Percentiles rank a stretch among this genome's conserved stretches.
phyloP scores from a whole-genome alignment of 2,797 vertebrate species.

The Sus cebifrons region DNA sequence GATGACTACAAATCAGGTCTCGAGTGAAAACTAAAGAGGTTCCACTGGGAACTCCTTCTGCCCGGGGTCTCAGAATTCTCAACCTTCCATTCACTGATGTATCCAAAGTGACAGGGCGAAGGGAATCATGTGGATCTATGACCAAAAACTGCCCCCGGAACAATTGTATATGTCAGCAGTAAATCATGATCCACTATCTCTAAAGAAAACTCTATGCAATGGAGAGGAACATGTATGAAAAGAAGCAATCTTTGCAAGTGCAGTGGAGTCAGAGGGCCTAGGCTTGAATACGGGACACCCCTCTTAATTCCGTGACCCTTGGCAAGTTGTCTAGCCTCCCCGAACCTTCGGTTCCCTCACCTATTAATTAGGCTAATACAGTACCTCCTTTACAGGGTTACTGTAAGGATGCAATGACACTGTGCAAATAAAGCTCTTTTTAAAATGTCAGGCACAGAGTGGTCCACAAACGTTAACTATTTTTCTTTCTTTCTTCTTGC shows the following conservation, averaged over 20 bases:
- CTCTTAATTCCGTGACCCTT: background rate
- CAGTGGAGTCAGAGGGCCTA: background rate
- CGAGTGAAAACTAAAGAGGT: constrained; percentile 16
- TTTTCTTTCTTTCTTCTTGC: constrained; percentile 28
- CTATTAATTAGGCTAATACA: background rate
- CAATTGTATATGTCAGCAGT: background rate
- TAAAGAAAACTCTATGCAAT: background rate
- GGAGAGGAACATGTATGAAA: background rate
- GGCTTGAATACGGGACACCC: background rate
- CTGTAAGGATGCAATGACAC: background rate
- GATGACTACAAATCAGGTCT: background rate
- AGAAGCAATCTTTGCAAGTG: background rate
- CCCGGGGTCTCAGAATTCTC: background rate
- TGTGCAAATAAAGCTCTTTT: background rate
- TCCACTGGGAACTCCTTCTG: background rate
- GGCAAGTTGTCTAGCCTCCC: constrained; percentile 33
- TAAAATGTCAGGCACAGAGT: background rate
- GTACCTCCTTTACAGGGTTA: background rate
- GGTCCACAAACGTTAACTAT: background rate
- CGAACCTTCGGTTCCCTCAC: constrained; percentile 16
- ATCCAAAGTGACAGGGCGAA: constrained; percentile 44
- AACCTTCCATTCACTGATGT: constrained; percentile 5
- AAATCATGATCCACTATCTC: background rate
- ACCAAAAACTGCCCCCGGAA: background rate
- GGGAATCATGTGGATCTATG: background rate